These are phyloP conservation scores for Tetanocera ferruginea DNA, from an alignment of 2,888 invertebrate species.

Conservation along the genomic window DNA sequence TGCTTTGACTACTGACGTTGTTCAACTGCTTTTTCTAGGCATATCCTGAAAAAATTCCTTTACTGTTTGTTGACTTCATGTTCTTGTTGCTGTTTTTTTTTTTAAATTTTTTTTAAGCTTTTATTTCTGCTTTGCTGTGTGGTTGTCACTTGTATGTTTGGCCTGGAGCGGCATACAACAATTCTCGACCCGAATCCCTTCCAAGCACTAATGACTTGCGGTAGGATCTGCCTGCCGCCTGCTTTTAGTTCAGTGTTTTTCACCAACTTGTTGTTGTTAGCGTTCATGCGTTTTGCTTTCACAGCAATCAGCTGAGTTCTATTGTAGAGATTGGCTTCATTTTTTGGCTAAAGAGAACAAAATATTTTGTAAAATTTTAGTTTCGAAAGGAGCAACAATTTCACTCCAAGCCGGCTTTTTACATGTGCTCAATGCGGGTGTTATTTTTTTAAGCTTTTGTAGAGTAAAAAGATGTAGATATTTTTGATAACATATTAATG, in stretches of 20 bases:
- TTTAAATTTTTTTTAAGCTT: neutral
- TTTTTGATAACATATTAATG: too few relatives aligned
- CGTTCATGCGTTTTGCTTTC: neutral
- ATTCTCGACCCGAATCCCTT: neutral
- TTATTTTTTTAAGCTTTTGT: too few relatives aligned
- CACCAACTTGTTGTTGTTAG: neutral
- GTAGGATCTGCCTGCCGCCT: neutral
- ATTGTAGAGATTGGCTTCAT: neutral
- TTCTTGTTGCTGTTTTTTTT: neutral
- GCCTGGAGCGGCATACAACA: neutral
- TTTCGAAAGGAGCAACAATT: too few relatives aligned
- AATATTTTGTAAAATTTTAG: too few relatives aligned
- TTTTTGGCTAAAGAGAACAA: neutral
- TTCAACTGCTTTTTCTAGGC: neutral
- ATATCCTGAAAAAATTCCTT: neutral
- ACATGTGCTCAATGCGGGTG: too few relatives aligned
- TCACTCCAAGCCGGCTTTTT: too few relatives aligned
- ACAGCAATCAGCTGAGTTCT: neutral
- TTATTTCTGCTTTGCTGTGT: neutral
- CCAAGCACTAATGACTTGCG: conserved; percentile 1
- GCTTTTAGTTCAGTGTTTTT: neutral
- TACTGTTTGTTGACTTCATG: neutral
- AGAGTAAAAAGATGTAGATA: too few relatives aligned
- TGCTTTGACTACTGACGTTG: neutral
- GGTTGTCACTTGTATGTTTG: neutral